A percentile compares a stretch with the other conserved stretches of the same genome.
Conservation (phyloP, 2,888 invertebrate genomes). For the Ctena decussata region DNA sequence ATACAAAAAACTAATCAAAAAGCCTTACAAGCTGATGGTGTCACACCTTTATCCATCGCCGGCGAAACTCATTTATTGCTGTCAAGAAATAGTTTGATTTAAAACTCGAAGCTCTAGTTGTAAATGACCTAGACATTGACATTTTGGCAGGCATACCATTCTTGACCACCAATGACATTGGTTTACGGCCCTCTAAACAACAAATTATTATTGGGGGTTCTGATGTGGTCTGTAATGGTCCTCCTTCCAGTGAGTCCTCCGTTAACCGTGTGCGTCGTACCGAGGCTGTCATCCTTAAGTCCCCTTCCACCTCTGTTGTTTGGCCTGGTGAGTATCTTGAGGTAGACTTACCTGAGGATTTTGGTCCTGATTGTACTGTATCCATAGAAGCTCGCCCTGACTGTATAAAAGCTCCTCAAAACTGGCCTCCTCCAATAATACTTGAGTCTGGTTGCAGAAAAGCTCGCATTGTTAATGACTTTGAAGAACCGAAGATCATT, state of each 20-base stretch:
- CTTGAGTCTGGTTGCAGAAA: slow-evolving; percentile 38
- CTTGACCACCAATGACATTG: slow-evolving; percentile 56
- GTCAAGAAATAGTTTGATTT: neutral
- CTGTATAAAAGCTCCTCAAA: neutral
- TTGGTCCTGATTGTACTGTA: slow-evolving; percentile 7
- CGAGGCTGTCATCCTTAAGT: neutral
- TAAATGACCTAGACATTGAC: neutral
- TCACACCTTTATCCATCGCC: too few relatives aligned
- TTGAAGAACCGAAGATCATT: slow-evolving; percentile 11
- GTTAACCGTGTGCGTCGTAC: neutral
- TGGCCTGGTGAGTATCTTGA: slow-evolving; percentile 59
- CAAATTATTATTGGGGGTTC: slow-evolving; percentile 24
- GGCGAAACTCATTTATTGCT: neutral
- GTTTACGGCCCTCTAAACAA: slow-evolving; percentile 35
- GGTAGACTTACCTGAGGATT: slow-evolving; percentile 28
- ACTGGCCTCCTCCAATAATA: slow-evolving; percentile 38
- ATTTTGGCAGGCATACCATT: slow-evolving; percentile 56
- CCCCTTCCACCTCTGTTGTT: slow-evolving; percentile 13
- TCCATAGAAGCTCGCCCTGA: slow-evolving; percentile 34
- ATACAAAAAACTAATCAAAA: slow-evolving; percentile 31
- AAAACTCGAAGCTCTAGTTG: neutral
- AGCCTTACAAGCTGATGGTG: too few relatives aligned
- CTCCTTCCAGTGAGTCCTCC: neutral
- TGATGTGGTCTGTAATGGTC: neutral
- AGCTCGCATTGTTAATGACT: slow-evolving; percentile 41